Evolutionary conservation across 2,797 vertebrate species (phyloP).

Genomic region (Epinephelus malabaricus): DNA sequence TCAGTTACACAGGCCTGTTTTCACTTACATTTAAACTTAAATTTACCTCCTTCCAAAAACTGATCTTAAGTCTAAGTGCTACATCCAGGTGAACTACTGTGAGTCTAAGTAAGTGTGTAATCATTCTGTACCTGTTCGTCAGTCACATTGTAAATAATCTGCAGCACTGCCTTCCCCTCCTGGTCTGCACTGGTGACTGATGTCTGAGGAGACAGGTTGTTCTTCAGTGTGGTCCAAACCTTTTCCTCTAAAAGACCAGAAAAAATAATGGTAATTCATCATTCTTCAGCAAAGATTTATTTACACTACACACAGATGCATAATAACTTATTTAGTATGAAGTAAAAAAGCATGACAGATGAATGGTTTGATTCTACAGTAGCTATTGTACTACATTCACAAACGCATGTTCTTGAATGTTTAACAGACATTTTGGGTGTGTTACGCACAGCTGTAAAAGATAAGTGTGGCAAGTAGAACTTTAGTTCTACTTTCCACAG

Average conservation of each 20-base stretch:
- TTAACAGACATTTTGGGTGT: no score
- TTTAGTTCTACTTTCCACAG: no score
- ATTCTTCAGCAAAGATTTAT: no score
- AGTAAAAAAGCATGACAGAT: no score
- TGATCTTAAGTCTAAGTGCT: no score
- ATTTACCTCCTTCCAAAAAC: background rate
- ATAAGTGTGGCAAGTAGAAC: no score
- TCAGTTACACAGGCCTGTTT: background rate
- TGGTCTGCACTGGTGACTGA: constrained; percentile 81
- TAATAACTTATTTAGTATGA: no score
- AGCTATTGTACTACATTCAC: no score
- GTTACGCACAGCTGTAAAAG: no score
- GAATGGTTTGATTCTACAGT: no score
- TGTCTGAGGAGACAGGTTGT: constrained; percentile 91
- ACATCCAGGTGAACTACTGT: background rate
- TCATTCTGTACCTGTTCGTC: constrained; percentile 79
- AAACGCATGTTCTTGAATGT: no score
- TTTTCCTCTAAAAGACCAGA: constrained; percentile 87
- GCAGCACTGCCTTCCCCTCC: constrained; percentile 86
- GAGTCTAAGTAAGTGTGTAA: background rate
- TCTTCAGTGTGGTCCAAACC: constrained; percentile 93
- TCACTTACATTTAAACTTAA: background rate
- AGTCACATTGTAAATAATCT: constrained; percentile 92
- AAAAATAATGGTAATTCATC: background rate
- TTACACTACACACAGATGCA: no score